These are phyloP conservation scores for Antennarius striatus DNA, from an alignment of 2,113 vertebrate species.

Conservation along the genomic window DNA sequence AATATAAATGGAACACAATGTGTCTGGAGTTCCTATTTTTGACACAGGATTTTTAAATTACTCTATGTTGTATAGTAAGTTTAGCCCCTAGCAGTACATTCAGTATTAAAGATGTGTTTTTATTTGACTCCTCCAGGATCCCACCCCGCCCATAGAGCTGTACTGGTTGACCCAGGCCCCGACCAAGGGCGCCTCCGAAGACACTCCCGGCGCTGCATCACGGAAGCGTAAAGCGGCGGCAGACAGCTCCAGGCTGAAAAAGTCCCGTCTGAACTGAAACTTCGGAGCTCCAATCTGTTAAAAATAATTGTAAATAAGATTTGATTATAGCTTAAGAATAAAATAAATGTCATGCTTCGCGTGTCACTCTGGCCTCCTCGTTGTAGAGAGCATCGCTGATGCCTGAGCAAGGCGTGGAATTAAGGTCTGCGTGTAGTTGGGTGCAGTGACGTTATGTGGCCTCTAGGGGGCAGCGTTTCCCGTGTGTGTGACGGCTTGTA, in stretches of 20 bases:
- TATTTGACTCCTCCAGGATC: conserved; percentile 77
- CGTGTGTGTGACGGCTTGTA: not conserved
- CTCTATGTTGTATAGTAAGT: no score
- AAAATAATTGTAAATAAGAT: conserved; percentile 48
- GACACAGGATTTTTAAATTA: not conserved
- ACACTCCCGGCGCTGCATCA: conserved; percentile 67
- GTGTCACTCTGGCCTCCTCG: conserved; percentile 8
- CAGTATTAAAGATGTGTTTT: not conserved
- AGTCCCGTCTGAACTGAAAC: conserved; percentile 80
- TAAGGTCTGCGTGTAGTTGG: conserved; percentile 26
- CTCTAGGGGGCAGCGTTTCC: conserved; percentile 39
- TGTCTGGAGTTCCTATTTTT: not conserved
- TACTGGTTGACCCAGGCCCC: conserved; percentile 82
- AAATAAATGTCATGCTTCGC: conserved; percentile 37
- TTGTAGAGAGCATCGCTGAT: conserved; percentile 1
- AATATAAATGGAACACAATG: no score
- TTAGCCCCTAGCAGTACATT: no score
- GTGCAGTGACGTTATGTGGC: not conserved
- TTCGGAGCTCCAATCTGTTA: conserved; percentile 5
- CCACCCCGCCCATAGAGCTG: conserved; percentile 80
- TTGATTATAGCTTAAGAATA: conserved; percentile 24
- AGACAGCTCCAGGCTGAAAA: conserved; percentile 79
- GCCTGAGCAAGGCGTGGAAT: not conserved
- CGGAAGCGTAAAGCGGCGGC: conserved; percentile 88
- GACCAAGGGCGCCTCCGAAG: conserved; percentile 68